Percentiles rank a stretch among this genome's conserved stretches.
Conservation (phyloP, 1,140 invertebrate genomes). For the Anoplolepis gracilipes region DNA sequence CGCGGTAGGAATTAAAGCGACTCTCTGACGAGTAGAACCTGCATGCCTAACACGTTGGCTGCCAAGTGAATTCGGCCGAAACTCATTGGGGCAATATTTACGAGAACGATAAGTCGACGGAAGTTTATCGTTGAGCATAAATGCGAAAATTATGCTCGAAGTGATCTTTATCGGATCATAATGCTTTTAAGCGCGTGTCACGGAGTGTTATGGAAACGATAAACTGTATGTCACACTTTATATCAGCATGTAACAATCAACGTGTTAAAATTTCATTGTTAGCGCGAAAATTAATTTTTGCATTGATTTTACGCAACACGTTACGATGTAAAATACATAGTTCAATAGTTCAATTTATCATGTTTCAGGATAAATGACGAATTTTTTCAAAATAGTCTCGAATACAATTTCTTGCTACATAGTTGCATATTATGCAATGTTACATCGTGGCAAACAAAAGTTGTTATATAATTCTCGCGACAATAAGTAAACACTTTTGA, state of each 20-base stretch:
- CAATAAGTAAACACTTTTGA: neutral
- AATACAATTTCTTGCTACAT: neutral
- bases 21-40: conserved; percentile 33
- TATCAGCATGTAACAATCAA: neutral
- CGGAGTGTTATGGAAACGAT: conserved; percentile 6
- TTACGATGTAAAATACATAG: neutral
- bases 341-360: neutral
- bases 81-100: conserved; percentile 34
- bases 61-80: conserved; percentile 32
- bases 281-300: conserved; percentile 11
- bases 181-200: conserved; percentile 34
- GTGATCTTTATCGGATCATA: conserved; percentile 32
- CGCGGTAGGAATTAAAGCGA: conserved; percentile 50
- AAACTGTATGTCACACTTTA: neutral
- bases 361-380: neutral
- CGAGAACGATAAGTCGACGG: conserved; percentile 46
- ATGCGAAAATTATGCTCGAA: conserved; percentile 34
- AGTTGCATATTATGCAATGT: neutral
- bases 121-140: conserved; percentile 48
- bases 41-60: conserved; percentile 29
- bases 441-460: neutral
- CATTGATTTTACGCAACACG: neutral
- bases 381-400: neutral
- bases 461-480: neutral
- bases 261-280: neutral